A percentile compares a stretch with the other conserved stretches of the same genome.
Conservation (phyloP, 1,140 invertebrate species). For the Drosophila pandora region DNA sequence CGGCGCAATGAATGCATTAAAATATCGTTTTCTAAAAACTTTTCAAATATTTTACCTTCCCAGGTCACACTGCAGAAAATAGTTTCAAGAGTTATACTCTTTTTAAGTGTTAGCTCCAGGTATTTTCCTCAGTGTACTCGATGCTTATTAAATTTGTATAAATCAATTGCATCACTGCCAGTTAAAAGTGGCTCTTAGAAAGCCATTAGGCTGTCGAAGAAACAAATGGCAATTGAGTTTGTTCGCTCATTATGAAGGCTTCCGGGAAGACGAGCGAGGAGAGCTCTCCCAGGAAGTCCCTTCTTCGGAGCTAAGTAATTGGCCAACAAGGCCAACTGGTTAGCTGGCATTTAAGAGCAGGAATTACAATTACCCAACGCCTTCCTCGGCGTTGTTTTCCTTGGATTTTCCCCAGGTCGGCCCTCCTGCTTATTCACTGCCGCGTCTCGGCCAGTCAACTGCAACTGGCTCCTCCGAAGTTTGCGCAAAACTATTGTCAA, state of each 20-base stretch:
- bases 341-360: slow-evolving; percentile 40
- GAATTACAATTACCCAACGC: slow-evolving; percentile 54
- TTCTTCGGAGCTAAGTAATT: slow-evolving; percentile 22
- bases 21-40: slow-evolving; percentile 56
- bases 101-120: not conserved
- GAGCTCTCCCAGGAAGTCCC: too few species aligned
- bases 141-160: slow-evolving; percentile 62
- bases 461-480: slow-evolving; percentile 44
- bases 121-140: not conserved
- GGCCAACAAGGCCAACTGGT: slow-evolving; percentile 27
- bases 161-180: slow-evolving; percentile 39
- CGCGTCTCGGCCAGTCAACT: slow-evolving; percentile 32
- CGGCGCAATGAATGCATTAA: slow-evolving; percentile 68
- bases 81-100: too few species aligned
- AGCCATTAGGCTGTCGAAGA: slow-evolving; percentile 36
- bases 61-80: not conserved
- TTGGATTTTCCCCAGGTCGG: slow-evolving; percentile 20
- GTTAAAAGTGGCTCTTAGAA: slow-evolving; percentile 18
- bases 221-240: slow-evolving; percentile 59
- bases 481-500: slow-evolving; percentile 62
- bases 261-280: not conserved
- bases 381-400: slow-evolving; percentile 34
- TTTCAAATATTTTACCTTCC: slow-evolving; percentile 11
- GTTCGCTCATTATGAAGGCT: slow-evolving; percentile 60
- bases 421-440: slow-evolving; percentile 40